Evolutionary conservation across 2,888 invertebrate species (phyloP), one percentile per base, ranked within the genome.

Genomic region (Laothoe populi): DNA sequence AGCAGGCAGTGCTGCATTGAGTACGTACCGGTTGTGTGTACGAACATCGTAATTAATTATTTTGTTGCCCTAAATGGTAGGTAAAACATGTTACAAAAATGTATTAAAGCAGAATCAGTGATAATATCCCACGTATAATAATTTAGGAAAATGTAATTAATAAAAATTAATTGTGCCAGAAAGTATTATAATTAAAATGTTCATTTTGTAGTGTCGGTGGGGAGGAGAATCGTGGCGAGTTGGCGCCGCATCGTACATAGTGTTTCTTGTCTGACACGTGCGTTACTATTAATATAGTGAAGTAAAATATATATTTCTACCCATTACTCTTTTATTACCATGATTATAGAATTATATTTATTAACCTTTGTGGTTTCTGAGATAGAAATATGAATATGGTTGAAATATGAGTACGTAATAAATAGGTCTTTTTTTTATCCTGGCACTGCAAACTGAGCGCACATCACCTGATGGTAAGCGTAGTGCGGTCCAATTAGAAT

Each of bases 1-100:
- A 70, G 75, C 74, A 74, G 76, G 73, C 74, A 73, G 71, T 80
- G 81, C 73, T 75, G 77, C 77, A 74, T 74, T 78, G 60, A 49
- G 59, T 31, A 45, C 7, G 31, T 31, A 31, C 31, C 31, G 26
- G 26, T 4, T 53, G 53, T 42, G 21, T 61, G 26, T 61, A 79
- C 81, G 79, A 79, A 79, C 78, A 82, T 83, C 76, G 74, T 76
- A 74, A 73, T 80, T 85, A 83, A 86, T 86, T 31, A 4, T 4
- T 4, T 82, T 85, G 48, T 60, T 38, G 48, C 24, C 38, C 46
- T 42, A 42, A n/a, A n/a, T n/a, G n/a, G n/a, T n/a, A n/a, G n/a
- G n/a, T n/a, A n/a, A 58, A 13, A 48, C 35, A n/a, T 44, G 44
- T 21, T 35, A 53, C 19, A 53, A 53, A 53, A 31, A 3, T 53